Percentiles rank a stretch among this genome's conserved stretches.
phyloP scores from a whole-genome alignment of 2,113 vertebrate genomes.

The Rhadina sibilatrix region DNA sequence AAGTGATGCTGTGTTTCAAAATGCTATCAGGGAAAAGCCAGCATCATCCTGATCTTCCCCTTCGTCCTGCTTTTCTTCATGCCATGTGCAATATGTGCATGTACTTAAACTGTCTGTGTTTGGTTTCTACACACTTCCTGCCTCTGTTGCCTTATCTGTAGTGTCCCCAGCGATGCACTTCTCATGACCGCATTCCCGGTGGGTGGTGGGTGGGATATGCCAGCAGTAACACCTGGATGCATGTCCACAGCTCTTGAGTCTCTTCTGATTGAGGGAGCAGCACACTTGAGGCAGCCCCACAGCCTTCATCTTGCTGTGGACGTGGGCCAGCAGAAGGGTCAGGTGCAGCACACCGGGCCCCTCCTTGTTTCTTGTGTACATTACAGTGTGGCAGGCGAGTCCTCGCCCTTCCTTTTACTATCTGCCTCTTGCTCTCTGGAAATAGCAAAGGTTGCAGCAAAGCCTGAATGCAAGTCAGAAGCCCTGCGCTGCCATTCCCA shows the following conservation, averaged over 20 bases:
- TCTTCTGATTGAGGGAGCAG: neutral
- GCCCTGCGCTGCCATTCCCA: accelerated
- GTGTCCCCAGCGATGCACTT: neutral
- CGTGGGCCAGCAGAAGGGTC: neutral
- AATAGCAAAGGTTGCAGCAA: slow-evolving; percentile 17
- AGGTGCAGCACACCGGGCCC: neutral
- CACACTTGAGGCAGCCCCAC: neutral
- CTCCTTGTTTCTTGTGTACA: slow-evolving; percentile 17
- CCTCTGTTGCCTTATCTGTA: neutral
- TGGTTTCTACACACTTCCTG: neutral
- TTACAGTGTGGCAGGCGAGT: neutral
- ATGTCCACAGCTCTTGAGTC: neutral
- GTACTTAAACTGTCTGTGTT: neutral
- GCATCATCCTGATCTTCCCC: neutral
- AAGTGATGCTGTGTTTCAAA: neutral
- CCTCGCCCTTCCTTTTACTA: neutral
- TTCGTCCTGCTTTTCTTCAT: neutral
- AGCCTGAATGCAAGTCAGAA: neutral
- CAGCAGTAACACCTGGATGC: neutral
- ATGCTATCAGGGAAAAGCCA: neutral
- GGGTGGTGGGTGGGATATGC: too few relatives aligned
- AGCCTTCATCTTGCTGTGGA: neutral
- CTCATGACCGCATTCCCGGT: neutral
- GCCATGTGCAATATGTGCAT: accelerated
- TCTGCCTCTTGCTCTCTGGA: neutral